Conservation (phyloP, 2,888 invertebrate species). For the Polydrusus cervinus region DNA sequence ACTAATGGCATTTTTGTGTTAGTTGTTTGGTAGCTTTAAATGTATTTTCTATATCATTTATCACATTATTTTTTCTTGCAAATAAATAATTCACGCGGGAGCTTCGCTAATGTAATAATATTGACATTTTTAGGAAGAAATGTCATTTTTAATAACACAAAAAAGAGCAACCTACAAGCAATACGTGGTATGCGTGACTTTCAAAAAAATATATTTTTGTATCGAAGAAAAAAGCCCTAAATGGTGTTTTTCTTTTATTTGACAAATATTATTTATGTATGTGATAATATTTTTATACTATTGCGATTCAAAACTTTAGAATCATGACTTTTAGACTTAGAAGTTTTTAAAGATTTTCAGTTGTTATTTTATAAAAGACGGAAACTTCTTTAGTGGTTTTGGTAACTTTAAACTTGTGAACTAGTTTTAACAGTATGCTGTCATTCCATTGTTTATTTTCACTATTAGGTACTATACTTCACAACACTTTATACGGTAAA, state of each 20-base stretch:
- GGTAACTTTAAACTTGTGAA: too few species aligned
- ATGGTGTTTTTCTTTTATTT: conserved; percentile 11
- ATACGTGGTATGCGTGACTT: conserved; percentile 11
- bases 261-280: conserved; percentile 22
- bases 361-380: background rate
- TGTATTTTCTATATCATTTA: conserved; percentile 26
- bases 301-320: background rate
- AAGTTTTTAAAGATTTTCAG: background rate
- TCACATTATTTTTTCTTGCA: conserved; percentile 25
- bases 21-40: conserved; percentile 16
- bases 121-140: conserved; percentile 32
- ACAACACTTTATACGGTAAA: too few species aligned
- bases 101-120: conserved; percentile 34
- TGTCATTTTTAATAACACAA: conserved; percentile 24
- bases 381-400: background rate
- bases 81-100: conserved; percentile 30
- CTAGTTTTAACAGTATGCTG: too few species aligned
- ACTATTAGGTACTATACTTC: too few species aligned
- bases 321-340: background rate
- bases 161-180: conserved; percentile 10
- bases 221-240: conserved; percentile 3
- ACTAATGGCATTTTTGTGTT: conserved; percentile 12
- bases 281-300: conserved; percentile 1
- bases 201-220: background rate
- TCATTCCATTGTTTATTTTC: background rate